phyloP scores from a whole-genome alignment of 2,888 invertebrate genomes.

The Lasioglossum vierecki region DNA sequence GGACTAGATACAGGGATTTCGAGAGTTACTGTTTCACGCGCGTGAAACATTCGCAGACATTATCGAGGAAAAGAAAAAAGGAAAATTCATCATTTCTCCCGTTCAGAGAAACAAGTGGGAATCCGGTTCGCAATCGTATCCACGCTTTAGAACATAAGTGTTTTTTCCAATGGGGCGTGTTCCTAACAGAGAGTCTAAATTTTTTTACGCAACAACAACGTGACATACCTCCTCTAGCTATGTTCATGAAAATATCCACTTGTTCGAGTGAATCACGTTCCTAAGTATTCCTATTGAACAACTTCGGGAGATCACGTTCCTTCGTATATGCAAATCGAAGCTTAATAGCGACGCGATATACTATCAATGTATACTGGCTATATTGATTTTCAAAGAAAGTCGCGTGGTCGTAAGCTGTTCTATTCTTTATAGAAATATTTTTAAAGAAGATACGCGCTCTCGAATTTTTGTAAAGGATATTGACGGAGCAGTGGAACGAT shows the following conservation, averaged over 20 bases:
- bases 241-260: slow-evolving; percentile 53
- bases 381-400: slow-evolving; percentile 48
- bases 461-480: slow-evolving; percentile 44
- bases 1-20: neutral
- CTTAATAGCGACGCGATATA: slow-evolving; percentile 37
- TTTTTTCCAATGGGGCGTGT: slow-evolving; percentile 67
- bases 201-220: slow-evolving; percentile 60
- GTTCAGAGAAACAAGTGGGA: slow-evolving; percentile 35
- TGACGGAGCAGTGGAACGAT: slow-evolving; percentile 17
- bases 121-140: slow-evolving; percentile 48
- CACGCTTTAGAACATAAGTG: slow-evolving; percentile 62
- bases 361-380: slow-evolving; percentile 56
- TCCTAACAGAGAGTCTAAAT: slow-evolving; percentile 72
- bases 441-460: slow-evolving; percentile 26
- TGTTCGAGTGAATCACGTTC: slow-evolving; percentile 61
- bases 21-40: neutral
- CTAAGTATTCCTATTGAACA: slow-evolving; percentile 50
- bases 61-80: slow-evolving; percentile 18
- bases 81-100: slow-evolving; percentile 25
- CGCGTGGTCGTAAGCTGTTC: slow-evolving; percentile 13
- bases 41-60: slow-evolving; percentile 29
- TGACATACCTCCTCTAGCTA: slow-evolving; percentile 44
- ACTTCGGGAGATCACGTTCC: slow-evolving; percentile 63
- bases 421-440: slow-evolving; percentile 49
- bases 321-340: slow-evolving; percentile 53